Conservation (phyloP, 2,888 invertebrate genomes). For the Camptogramma bilineatum region DNA sequence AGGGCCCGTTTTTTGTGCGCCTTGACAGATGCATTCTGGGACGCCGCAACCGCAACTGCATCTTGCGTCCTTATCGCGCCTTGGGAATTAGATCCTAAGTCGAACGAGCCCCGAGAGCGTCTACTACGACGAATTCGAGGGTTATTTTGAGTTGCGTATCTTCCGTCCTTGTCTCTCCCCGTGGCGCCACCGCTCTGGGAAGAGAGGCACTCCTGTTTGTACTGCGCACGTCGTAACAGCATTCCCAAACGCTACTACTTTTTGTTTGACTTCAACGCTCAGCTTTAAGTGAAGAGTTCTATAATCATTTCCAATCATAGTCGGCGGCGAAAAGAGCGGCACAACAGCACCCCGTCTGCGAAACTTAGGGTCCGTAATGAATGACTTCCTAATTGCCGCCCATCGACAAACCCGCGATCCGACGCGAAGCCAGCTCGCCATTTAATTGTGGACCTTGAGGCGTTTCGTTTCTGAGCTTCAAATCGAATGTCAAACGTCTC, state of each 20-base stretch:
- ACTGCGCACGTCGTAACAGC: conserved; percentile 59
- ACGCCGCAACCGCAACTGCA: conserved; percentile 82
- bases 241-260: conserved; percentile 74
- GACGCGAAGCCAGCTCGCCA: conserved; percentile 68
- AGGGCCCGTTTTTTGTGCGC: conserved; percentile 76
- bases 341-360: conserved; percentile 83
- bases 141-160: conserved; percentile 79
- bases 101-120: conserved; percentile 53
- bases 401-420: conserved; percentile 78
- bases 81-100: conserved; percentile 73
- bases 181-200: conserved; percentile 76
- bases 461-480: conserved; percentile 73
- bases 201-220: conserved; percentile 75
- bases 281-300: conserved; percentile 56
- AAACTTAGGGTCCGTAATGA: conserved; percentile 86
- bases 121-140: conserved; percentile 75
- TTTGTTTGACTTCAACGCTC: conserved; percentile 62
- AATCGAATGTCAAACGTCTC: conserved; percentile 75
- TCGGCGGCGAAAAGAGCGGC: conserved; percentile 64
- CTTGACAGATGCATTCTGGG: conserved; percentile 84
- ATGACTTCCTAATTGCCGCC: conserved; percentile 85
- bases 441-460: conserved; percentile 81
- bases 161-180: conserved; percentile 76
- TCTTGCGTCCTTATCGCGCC: conserved; percentile 81
- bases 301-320: conserved; percentile 59